A percentile compares a stretch with the other conserved stretches of the same genome.
Evolutionary conservation across 2,113 vertebrate species (phyloP).

Genomic region (Marmota monax): DNA sequence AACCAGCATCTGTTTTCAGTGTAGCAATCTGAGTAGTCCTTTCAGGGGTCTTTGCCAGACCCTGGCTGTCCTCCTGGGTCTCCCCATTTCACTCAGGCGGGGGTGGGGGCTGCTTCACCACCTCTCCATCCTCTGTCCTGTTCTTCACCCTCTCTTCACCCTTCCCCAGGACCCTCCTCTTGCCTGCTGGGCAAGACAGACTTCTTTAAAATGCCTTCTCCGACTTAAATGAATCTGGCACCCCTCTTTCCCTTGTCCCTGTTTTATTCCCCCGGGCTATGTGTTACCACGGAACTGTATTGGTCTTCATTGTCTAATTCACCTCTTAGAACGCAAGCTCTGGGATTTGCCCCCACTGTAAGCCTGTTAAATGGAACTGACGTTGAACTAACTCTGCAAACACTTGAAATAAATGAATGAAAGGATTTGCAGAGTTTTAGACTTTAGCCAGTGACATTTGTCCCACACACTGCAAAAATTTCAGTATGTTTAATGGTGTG

Average conservation of each 20-base stretch:
- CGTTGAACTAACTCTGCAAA: not conserved
- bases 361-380: not conserved
- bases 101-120: too few species aligned
- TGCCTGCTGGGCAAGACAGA: too few species aligned
- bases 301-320: rapidly evolving
- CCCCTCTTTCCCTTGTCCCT: rapidly evolving
- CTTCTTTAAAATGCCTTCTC: not conserved
- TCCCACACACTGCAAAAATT: too few species aligned
- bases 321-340: not conserved
- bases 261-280: rapidly evolving
- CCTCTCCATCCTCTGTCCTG: not conserved
- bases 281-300: rapidly evolving
- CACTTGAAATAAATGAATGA: not conserved
- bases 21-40: not conserved
- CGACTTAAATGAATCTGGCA: not conserved
- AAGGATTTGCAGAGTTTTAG: not conserved
- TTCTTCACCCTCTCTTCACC: not conserved
- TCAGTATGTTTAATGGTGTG: rapidly evolving
- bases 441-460: not conserved
- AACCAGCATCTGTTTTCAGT: not conserved
- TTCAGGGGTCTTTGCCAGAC: not conserved
- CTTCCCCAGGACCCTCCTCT: not conserved
- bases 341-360: rapidly evolving
- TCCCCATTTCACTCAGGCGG: not conserved
- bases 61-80: not conserved